phyloP scores from a whole-genome alignment of 1,140 invertebrate species.

The Hyles vespertilio region DNA sequence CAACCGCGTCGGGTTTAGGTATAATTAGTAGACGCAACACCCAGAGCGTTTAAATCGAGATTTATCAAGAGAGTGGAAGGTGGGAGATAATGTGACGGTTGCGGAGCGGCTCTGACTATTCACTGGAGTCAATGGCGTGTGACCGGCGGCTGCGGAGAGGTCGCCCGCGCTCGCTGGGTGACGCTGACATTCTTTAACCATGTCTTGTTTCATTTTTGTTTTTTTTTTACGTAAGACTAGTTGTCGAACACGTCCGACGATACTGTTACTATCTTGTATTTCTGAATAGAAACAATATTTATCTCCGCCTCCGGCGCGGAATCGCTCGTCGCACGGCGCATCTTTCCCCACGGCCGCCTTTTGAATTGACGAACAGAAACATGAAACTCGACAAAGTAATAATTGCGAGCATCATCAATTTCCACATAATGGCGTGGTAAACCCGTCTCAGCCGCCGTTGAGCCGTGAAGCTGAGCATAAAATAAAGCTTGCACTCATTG shows the following conservation, averaged over 20 bases:
- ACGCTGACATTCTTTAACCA: constrained; percentile 59
- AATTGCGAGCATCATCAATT: constrained; percentile 34
- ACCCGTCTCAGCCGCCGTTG: constrained; percentile 40
- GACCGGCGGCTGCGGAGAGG: constrained; percentile 49
- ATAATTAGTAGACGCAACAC: constrained; percentile 28
- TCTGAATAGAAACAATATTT: no score
- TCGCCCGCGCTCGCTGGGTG: constrained; percentile 49
- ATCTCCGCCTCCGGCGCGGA: no score
- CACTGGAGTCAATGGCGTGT: constrained; percentile 64
- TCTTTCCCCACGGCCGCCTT: not conserved
- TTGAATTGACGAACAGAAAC: not conserved
- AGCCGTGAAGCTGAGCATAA: constrained; percentile 52
- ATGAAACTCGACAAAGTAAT: constrained; percentile 10
- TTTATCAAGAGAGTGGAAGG: constrained; percentile 49
- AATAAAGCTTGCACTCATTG: constrained; percentile 52
- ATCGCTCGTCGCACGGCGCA: not conserved
- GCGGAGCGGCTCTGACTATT: constrained; percentile 49
- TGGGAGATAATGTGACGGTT: constrained; percentile 50
- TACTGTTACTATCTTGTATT: constrained; percentile 11
- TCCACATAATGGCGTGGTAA: constrained; percentile 48
- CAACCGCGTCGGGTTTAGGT: constrained; percentile 5
- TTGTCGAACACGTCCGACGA: constrained; percentile 22
- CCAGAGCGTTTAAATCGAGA: constrained; percentile 38
- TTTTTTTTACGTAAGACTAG: constrained; percentile 16
- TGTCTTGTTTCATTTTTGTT: constrained; percentile 44